Conservation (phyloP, 1,140 invertebrate species). For the Drosophila prosaltans region DNA sequence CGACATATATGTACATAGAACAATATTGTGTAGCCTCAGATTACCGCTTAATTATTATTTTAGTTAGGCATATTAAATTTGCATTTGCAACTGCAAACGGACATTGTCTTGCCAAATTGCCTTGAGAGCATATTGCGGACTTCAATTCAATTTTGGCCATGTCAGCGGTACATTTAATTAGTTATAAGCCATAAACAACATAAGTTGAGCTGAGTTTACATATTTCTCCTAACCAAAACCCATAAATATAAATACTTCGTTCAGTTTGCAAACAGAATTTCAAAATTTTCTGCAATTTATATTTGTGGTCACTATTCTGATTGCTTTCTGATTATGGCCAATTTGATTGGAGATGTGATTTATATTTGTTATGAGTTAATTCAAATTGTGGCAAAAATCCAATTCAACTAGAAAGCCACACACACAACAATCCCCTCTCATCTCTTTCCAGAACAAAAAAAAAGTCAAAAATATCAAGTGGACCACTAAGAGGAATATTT, state of each 20-base stretch:
- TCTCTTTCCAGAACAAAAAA: too few species aligned
- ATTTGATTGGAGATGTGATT: not conserved
- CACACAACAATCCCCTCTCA: not conserved
- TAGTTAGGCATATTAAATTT: constrained; percentile 44
- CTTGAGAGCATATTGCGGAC: constrained; percentile 9
- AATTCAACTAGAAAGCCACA: not conserved
- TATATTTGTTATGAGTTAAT: not conserved
- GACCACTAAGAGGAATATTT: too few species aligned
- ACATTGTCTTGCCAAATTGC: constrained; percentile 36
- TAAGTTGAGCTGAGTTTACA: not conserved
- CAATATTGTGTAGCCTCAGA: constrained; percentile 11
- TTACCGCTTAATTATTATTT: constrained; percentile 65
- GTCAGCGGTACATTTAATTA: constrained; percentile 6
- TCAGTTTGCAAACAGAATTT: too few species aligned
- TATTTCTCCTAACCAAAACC: too few species aligned
- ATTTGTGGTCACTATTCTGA: too few species aligned
- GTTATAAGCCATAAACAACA: constrained; percentile 1
- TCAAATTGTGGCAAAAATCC: constrained; percentile 9
- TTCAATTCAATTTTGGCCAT: not conserved
- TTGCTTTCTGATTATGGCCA: not conserved
- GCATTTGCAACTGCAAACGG: constrained; percentile 33
- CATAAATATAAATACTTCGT: too few species aligned
- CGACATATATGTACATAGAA: not conserved
- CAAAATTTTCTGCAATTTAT: too few species aligned
- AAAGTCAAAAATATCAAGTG: too few species aligned